These are phyloP conservation scores for Acropternis orthonyx DNA, from an alignment of 2,797 vertebrate species.

Conservation along the genomic window DNA sequence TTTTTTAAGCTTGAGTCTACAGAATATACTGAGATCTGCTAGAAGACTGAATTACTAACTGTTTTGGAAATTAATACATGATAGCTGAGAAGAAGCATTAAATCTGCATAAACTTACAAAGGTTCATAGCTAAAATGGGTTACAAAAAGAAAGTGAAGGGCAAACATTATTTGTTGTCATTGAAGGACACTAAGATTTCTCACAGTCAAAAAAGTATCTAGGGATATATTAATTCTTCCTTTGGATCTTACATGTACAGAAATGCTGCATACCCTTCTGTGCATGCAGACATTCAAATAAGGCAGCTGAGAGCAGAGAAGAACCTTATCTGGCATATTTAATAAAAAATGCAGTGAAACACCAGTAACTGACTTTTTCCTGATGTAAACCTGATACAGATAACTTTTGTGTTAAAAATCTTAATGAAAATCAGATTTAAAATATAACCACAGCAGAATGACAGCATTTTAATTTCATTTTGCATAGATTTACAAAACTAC, in stretches of 20 bases:
- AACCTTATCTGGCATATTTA: background rate
- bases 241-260: background rate
- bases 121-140: background rate
- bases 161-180: conserved; percentile 11
- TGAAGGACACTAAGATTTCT: conserved; percentile 20
- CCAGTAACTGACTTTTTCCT: background rate
- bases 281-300: background rate
- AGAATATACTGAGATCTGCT: background rate
- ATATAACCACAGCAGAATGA: background rate
- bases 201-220: background rate
- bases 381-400: background rate
- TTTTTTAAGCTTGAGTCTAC: background rate
- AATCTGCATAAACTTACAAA: conserved; percentile 43
- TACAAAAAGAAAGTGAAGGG: conserved; percentile 22
- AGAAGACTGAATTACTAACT: conserved; percentile 14
- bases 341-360: background rate
- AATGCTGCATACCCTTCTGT: background rate
- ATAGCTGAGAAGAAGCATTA: conserved; percentile 16
- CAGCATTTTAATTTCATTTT: background rate
- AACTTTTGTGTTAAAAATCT: background rate
- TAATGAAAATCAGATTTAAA: background rate
- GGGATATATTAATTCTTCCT: conserved; percentile 21
- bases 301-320: background rate
- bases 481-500: background rate
- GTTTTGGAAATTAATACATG: conserved; percentile 23